Evolutionary conservation across 2,888 invertebrate species (phyloP), one percentile per base, ranked within the genome.

Genomic region (Laspeyria flexula): DNA sequence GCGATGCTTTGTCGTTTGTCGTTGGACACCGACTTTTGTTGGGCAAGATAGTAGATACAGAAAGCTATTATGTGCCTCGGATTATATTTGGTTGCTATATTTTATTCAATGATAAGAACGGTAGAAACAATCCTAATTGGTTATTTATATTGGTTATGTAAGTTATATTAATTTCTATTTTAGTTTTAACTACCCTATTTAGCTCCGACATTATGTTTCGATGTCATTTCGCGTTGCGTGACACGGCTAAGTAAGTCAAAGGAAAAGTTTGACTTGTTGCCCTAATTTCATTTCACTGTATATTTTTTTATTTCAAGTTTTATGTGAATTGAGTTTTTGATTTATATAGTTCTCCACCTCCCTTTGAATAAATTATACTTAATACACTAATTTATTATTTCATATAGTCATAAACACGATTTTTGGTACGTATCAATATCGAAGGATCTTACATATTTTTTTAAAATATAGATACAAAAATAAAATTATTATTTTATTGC

Each of bases 281-380:
- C 86, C 86, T 85, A 85, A 88, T 90, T 89, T 86, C 75, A 80
- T 83, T 88, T 84, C 71, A 79, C 65, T 82, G 78, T 81, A 73
- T 78, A 81, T 85, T 83, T 84, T 81, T 85, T 82, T 76, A 73
- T 81, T 81, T 75, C 67, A 65, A 70, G 77, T 77, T 86, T 86
- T 84, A 85, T 81, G 79, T 75, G 79, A 75, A 79, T 81, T 73
- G 75, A 71, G 71, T 75, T 79, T 73, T 77, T 85, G 81, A 86
- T 86, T 86, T 85, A 83, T 81, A 66, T 65, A 55, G 55, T 63
- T 65, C 60, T 49, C 49, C 46, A 50, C 49, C 48, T 51, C 45
- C 53, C 23, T 29, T 41, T 53, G 43, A 47, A 59, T 65, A 59
- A 50, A 55, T 68, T 44, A 25, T 25, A 25, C 25, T 1, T 25